phyloP scores from a whole-genome alignment of 2,113 vertebrate genomes.

The Megalops atlanticus region DNA sequence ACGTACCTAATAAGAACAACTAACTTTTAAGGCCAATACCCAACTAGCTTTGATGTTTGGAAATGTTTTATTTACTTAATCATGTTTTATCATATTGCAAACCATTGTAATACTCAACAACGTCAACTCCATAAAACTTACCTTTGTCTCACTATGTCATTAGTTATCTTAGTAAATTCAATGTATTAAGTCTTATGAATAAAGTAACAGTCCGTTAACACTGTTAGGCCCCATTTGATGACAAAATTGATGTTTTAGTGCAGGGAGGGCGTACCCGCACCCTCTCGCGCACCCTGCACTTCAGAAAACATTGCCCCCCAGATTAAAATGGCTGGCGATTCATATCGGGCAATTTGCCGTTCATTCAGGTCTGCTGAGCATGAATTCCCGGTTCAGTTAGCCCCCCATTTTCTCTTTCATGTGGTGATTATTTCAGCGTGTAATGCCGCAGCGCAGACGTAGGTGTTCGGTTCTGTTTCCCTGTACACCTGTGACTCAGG shows the following conservation, averaged over 20 bases:
- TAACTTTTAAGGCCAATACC: too few species aligned
- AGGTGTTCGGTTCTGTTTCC: slow-evolving; percentile 2
- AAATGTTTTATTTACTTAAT: too few species aligned
- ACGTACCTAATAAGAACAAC: too few species aligned
- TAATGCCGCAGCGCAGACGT: neutral
- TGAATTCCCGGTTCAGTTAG: neutral
- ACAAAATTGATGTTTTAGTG: slow-evolving; percentile 1
- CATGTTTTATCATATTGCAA: too few species aligned
- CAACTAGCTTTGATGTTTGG: too few species aligned
- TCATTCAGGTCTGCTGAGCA: neutral
- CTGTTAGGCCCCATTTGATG: slow-evolving; percentile 9
- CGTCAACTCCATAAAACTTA: too few species aligned
- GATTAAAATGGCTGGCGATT: neutral
- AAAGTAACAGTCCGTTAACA: too few species aligned
- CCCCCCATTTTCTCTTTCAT: neutral
- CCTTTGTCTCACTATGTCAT: too few species aligned
- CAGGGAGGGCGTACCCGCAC: neutral
- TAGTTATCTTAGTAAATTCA: too few species aligned
- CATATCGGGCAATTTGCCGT: neutral
- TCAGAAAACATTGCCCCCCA: neutral
- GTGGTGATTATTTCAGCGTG: neutral
- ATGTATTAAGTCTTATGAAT: too few species aligned
- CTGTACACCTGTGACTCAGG: neutral
- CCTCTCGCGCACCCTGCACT: neutral
- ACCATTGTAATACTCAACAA: too few species aligned